These are phyloP conservation scores for Ammodytes dubius DNA, from an alignment of 2,113 vertebrate species.

Conservation along the genomic window DNA sequence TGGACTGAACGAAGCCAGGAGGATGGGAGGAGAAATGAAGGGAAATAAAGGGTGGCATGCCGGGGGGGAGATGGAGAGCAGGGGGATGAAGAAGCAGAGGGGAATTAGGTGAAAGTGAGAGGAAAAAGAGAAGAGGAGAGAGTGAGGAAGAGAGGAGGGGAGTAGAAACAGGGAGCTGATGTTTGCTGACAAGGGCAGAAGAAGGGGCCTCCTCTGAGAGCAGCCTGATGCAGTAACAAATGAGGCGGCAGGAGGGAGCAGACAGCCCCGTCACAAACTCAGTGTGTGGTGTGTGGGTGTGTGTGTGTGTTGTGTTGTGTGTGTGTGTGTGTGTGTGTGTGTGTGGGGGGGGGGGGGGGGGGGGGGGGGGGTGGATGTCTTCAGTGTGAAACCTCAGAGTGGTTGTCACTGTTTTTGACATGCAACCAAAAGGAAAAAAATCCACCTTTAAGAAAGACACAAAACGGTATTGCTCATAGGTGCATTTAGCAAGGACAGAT, in stretches of 20 bases:
- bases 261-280: slow-evolving; percentile 75
- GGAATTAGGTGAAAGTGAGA: slow-evolving; percentile 34
- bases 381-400: slow-evolving; percentile 65
- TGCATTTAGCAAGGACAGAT: slow-evolving; percentile 62
- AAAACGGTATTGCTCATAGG: slow-evolving; percentile 56
- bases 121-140: background rate
- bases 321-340: slow-evolving; percentile 28
- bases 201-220: slow-evolving; percentile 70
- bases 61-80: slow-evolving; percentile 23
- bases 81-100: slow-evolving; percentile 21
- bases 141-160: slow-evolving; percentile 5
- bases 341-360: no score
- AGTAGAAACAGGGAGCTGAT: slow-evolving; percentile 64
- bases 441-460: slow-evolving; percentile 57
- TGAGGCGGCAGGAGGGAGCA: slow-evolving; percentile 76
- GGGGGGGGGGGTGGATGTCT: slow-evolving; percentile 17
- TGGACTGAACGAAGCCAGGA: slow-evolving; percentile 30
- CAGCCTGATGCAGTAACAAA: slow-evolving; percentile 77
- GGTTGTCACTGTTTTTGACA: slow-evolving; percentile 68
- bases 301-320: slow-evolving; percentile 24
- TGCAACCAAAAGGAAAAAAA: slow-evolving; percentile 63
- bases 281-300: slow-evolving; percentile 33
- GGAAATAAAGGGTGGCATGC: slow-evolving; percentile 30
- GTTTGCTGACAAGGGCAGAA: slow-evolving; percentile 79
- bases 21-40: slow-evolving; percentile 44